phyloP scores from a whole-genome alignment of 2,888 invertebrate species.

The Escarpia spicata region DNA sequence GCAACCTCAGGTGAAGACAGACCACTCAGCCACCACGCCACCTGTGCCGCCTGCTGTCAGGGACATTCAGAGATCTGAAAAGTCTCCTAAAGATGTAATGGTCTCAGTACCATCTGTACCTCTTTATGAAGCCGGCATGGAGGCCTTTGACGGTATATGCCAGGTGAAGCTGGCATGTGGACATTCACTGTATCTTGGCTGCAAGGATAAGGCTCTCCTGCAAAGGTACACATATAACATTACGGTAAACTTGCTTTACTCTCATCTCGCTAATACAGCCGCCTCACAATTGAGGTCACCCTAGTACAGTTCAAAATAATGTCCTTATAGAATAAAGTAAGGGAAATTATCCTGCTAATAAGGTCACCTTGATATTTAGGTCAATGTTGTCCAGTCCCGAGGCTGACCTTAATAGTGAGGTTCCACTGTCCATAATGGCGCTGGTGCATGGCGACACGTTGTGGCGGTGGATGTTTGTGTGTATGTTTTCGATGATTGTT shows the following conservation, averaged over 20 bases:
- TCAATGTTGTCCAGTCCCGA: no score
- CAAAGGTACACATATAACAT: not conserved
- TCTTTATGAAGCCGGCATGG: not conserved
- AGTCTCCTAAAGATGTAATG: not conserved
- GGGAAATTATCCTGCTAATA: no score
- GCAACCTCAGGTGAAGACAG: not conserved
- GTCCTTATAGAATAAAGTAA: no score
- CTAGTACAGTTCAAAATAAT: no score
- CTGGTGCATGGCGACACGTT: no score
- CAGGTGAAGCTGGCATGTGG: not conserved
- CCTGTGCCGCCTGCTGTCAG: not conserved
- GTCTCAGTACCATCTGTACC: not conserved
- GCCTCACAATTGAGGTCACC: no score
- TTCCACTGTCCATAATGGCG: no score
- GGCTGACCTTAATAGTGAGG: no score
- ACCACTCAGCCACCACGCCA: not conserved
- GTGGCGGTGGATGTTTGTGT: no score
- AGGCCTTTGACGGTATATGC: not conserved
- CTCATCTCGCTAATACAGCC: no score
- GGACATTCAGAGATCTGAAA: not conserved
- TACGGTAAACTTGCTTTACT: not conserved
- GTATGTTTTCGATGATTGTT: no score
- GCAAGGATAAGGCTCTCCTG: conserved; percentile 3
- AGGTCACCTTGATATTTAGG: no score
- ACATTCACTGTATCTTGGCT: not conserved